These are phyloP conservation scores for Mormyrops attenuatus DNA, from an alignment of 2,797 vertebrate genomes.

Conservation along the genomic window DNA sequence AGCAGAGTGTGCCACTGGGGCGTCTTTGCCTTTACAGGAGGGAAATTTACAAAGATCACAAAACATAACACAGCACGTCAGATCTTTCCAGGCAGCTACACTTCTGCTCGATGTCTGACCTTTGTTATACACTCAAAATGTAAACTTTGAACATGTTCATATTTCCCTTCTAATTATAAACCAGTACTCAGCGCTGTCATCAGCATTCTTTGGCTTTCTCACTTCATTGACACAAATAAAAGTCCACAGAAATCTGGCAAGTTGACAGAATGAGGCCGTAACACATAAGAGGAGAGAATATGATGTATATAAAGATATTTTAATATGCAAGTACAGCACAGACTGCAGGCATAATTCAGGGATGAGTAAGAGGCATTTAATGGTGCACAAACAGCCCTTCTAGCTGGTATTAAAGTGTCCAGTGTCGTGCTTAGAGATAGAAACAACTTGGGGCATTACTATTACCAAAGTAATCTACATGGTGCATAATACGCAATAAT, in stretches of 20 bases:
- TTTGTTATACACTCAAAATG: slow-evolving; percentile 45
- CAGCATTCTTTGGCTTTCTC: slow-evolving; percentile 31
- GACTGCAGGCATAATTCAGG: slow-evolving; percentile 13
- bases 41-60: slow-evolving; percentile 32
- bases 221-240: slow-evolving; percentile 25
- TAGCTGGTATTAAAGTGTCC: background rate
- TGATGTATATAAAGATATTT: slow-evolving; percentile 18
- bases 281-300: slow-evolving; percentile 13
- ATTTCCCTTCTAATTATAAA: slow-evolving; percentile 44
- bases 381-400: background rate
- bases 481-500: slow-evolving; percentile 2
- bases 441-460: background rate
- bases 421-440: background rate
- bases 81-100: slow-evolving; percentile 55
- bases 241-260: background rate
- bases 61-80: slow-evolving; percentile 42
- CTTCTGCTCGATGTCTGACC: slow-evolving; percentile 51
- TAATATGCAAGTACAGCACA: slow-evolving; percentile 9
- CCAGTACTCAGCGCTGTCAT: slow-evolving; percentile 26
- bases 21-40: background rate
- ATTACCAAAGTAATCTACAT: slow-evolving; percentile 10
- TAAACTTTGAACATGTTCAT: slow-evolving; percentile 27
- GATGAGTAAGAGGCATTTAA: slow-evolving; percentile 9
- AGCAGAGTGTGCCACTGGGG: background rate
- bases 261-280: slow-evolving; percentile 15